Base-by-base conservation (phyloP, 2,797 vertebrate genomes). In the Aldrovandia affinis region DNA sequence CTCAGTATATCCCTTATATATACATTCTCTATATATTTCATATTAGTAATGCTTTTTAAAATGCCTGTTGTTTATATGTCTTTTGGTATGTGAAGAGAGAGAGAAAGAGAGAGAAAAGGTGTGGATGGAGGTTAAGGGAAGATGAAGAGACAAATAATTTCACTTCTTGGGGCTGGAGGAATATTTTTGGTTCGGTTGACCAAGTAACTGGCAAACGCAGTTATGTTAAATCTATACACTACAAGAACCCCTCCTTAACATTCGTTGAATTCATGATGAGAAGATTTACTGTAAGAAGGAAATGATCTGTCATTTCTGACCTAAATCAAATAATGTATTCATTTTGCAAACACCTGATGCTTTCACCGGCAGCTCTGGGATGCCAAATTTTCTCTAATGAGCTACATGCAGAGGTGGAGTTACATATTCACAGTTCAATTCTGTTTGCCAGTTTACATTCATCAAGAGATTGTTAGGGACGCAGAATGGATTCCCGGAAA, bases 341-440 rank as follows among this genome's bases (percentile, higher is more conserved):
- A 63, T 28, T n/a, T 63, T 3, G 22, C n/a, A n/a, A 8, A 25
- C 7, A 28, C 59, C 25, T 63, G 59, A 63, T 63, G 25, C 28
- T n/a, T 28, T 63, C 59, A 63, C 25, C 59, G 8, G n/a, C 12
- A 52, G 4, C 12, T n/a, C 9, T 63, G 22, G 8, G 22, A 8
- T n/a, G 4, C 28, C n/a, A n/a, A 22, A 0, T 1, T 30, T 63
- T 28, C 8, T 63, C 59, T 28, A 6, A 12, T 63, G 59, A 63
- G 59, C 59, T 63, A 5, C 9, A 25, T 63, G n/a, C 59, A 63
- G 59, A 28, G 25, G 9, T 9, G n/a, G 59, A 25, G 25, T 63
- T 28, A 63, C 25, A 63, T 63, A 63, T 63, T 63, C 20, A n/a
- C 59, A 63, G 59, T 63, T 63, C 59, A n/a, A 63, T 63, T n/a